These are phyloP conservation scores for Equus quagga DNA, from an alignment of 2,113 vertebrate genomes.

Conservation along the genomic window DNA sequence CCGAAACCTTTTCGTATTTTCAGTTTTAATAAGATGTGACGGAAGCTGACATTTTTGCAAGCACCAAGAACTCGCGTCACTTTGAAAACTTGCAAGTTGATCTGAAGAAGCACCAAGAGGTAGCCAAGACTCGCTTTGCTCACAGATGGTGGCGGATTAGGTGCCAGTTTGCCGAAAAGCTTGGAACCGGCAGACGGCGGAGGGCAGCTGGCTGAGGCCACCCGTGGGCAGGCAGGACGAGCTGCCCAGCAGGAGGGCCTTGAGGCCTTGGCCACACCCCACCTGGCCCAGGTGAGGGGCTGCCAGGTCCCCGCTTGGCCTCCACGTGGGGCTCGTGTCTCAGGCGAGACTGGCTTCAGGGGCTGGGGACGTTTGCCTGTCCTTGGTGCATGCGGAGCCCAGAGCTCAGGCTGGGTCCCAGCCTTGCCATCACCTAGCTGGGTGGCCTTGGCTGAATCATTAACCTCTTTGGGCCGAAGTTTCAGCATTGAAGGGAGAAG, in stretches of 20 bases:
- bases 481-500: not conserved
- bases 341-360: not conserved
- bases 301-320: not conserved
- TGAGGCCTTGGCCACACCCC: not conserved
- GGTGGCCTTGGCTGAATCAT: not conserved
- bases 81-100: slow-evolving; percentile 78
- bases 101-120: slow-evolving; percentile 75
- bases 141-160: slow-evolving; percentile 80
- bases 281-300: slow-evolving; percentile 26
- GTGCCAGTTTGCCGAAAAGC: slow-evolving; percentile 79
- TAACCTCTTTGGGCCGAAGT: not conserved
- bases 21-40: slow-evolving; percentile 56
- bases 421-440: not conserved
- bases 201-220: slow-evolving; percentile 73
- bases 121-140: slow-evolving; percentile 73
- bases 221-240: slow-evolving; percentile 34
- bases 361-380: no score
- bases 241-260: slow-evolving; percentile 1
- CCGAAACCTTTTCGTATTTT: slow-evolving; percentile 73
- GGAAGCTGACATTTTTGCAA: slow-evolving; percentile 82
- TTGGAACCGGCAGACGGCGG: slow-evolving; percentile 64
- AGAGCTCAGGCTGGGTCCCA: not conserved
- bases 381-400: not conserved
- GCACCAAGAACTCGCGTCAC: slow-evolving; percentile 71
- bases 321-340: not conserved